Evolutionary conservation across 2,797 vertebrate species (phyloP).

Genomic region (Karalla daura): DNA sequence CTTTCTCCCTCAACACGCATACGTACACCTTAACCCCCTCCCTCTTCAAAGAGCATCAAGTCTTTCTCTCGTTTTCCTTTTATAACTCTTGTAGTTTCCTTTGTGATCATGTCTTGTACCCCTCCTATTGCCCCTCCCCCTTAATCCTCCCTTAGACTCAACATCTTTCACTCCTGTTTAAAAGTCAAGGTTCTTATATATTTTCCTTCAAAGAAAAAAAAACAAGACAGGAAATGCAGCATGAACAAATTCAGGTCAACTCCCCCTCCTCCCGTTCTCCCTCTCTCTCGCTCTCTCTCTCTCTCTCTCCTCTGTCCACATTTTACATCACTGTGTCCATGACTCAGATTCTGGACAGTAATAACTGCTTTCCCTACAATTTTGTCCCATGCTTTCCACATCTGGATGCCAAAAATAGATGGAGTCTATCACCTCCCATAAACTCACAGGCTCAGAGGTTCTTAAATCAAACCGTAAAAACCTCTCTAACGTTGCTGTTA

Average conservation of each 20-base stretch:
- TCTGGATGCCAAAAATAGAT: slow-evolving; percentile 14
- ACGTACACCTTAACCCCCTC: slow-evolving; percentile 10
- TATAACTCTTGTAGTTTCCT: neutral
- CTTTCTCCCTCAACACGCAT: neutral
- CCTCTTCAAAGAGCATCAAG: slow-evolving; percentile 27
- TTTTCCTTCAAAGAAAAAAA: no score
- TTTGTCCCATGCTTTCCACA: neutral
- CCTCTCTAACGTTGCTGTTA: neutral
- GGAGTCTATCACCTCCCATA: slow-evolving; percentile 11
- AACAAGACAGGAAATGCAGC: slow-evolving; percentile 12
- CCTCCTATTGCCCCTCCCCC: neutral
- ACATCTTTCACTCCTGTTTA: slow-evolving; percentile 32
- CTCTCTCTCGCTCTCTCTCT: neutral
- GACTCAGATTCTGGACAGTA: slow-evolving; percentile 11
- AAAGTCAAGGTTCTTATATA: no score
- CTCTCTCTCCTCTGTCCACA: slow-evolving; percentile 1
- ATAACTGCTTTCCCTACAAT: neutral
- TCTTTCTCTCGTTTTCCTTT: neutral
- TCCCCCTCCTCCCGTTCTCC: neutral
- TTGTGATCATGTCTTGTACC: slow-evolving; percentile 16
- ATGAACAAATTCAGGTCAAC: slow-evolving; percentile 32
- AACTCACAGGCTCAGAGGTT: neutral
- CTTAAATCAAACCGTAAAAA: neutral
- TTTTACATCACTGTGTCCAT: neutral
- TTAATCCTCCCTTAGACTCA: neutral